Conservation (phyloP, 1,140 invertebrate species). For the Vollenhovia emeryi region DNA sequence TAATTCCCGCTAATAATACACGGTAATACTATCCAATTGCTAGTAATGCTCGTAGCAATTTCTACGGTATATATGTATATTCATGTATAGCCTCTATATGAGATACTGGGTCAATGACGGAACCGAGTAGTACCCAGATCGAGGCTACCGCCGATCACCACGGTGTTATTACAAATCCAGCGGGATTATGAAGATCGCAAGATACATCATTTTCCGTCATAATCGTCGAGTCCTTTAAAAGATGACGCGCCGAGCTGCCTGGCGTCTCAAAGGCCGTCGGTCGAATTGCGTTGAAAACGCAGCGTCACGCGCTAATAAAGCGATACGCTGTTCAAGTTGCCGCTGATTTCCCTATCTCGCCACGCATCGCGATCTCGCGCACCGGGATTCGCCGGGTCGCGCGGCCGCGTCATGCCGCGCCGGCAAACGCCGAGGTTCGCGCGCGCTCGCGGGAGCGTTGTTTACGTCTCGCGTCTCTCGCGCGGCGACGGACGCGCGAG, state of each 20-base stretch:
- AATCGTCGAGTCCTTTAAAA: not conserved
- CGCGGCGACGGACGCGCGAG: no score
- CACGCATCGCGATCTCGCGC: not conserved
- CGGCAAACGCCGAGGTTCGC: not conserved
- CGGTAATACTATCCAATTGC: conserved; percentile 3
- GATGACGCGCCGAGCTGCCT: not conserved
- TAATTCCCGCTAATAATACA: conserved; percentile 10
- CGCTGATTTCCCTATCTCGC: not conserved
- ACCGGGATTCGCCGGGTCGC: not conserved
- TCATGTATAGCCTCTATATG: not conserved
- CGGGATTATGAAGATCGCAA: not conserved
- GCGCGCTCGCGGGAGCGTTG: conserved; percentile 35
- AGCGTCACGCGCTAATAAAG: not conserved
- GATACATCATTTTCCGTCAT: not conserved
- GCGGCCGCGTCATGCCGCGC: not conserved
- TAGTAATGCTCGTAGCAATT: conserved; percentile 2
- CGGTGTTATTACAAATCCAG: not conserved
- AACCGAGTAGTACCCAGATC: conserved; percentile 20
- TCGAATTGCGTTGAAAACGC: not conserved
- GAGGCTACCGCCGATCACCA: not conserved
- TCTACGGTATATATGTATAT: conserved; percentile 5
- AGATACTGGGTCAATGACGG: conserved; percentile 35
- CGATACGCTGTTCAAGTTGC: not conserved
- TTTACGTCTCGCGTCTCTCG: conserved; percentile 62
- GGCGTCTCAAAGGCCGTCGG: not conserved